These are phyloP conservation scores for Acridotheres tristis DNA, from an alignment of 2,797 vertebrate species.

Conservation along the genomic window DNA sequence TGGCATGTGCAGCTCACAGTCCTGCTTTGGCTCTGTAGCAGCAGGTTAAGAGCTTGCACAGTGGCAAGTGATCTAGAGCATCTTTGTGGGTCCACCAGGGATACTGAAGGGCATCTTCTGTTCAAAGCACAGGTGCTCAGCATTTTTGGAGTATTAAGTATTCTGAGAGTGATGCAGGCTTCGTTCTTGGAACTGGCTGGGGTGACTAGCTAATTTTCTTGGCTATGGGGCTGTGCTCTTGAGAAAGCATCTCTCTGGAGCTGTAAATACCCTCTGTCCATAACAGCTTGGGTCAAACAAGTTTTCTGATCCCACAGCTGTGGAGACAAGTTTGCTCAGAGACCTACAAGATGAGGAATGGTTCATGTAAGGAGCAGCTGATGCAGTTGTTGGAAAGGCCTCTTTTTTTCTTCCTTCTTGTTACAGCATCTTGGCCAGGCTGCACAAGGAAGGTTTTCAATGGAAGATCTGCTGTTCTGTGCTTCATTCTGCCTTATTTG, in stretches of 20 bases:
- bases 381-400: not conserved
- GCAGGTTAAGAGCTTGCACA: not conserved
- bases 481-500: not conserved
- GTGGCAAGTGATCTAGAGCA: not conserved
- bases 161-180: not conserved
- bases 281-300: not conserved
- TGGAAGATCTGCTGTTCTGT: not conserved
- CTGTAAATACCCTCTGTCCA: not conserved
- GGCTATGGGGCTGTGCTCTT: not conserved
- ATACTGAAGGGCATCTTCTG: not conserved
- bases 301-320: not conserved
- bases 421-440: not conserved
- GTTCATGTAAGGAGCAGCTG: not conserved
- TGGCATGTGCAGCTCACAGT: not conserved
- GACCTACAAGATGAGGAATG: not conserved
- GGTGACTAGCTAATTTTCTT: not conserved
- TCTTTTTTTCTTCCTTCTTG: not conserved
- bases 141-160: not conserved
- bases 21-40: not conserved
- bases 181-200: not conserved
- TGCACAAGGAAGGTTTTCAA: not conserved
- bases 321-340: not conserved
- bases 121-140: not conserved
- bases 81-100: not conserved
- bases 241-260: rapidly evolving